Evolutionary conservation across 37 sponge, comb jelly and placozoan species (phyloP).

Genomic region (Ephydatia muelleri): DNA sequence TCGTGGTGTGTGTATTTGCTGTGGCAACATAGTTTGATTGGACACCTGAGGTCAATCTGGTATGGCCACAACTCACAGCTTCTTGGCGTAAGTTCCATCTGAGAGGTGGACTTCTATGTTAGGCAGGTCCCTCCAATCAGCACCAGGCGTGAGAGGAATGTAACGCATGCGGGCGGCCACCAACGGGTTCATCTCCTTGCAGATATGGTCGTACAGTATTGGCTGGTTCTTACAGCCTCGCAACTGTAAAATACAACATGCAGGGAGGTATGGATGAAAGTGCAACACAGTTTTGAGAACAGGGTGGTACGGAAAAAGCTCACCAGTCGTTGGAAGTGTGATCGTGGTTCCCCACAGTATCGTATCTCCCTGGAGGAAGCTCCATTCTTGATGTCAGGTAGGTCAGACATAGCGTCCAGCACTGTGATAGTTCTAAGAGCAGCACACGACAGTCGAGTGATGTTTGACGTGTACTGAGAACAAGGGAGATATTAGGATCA

Average conservation of each 20-base stretch:
- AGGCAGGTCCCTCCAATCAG: conserved; percentile 97
- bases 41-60: neutral
- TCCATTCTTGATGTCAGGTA: conserved; percentile 88
- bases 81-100: conserved; percentile 78
- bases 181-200: conserved; percentile 96
- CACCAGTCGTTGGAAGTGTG: conserved; percentile 88
- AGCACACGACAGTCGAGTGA: conserved; percentile 56
- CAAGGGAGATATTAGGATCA: neutral
- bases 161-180: conserved; percentile 83
- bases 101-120: conserved; percentile 77
- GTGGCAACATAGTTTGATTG: neutral
- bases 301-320: neutral
- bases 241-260: conserved; percentile 29
- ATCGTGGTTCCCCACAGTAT: conserved; percentile 77
- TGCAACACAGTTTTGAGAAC: neutral
- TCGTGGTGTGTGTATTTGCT: conserved; percentile 84
- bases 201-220: conserved; percentile 86
- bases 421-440: conserved; percentile 87
- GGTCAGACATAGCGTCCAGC: conserved; percentile 92
- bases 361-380: conserved; percentile 70
- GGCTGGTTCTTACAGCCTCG: conserved; percentile 69
- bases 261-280: neutral
- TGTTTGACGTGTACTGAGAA: conserved; percentile 61
- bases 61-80: conserved; percentile 54
- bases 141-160: conserved; percentile 86